Conservation (phyloP, 23 tunicate genomes). For the Diplosoma virens region DNA sequence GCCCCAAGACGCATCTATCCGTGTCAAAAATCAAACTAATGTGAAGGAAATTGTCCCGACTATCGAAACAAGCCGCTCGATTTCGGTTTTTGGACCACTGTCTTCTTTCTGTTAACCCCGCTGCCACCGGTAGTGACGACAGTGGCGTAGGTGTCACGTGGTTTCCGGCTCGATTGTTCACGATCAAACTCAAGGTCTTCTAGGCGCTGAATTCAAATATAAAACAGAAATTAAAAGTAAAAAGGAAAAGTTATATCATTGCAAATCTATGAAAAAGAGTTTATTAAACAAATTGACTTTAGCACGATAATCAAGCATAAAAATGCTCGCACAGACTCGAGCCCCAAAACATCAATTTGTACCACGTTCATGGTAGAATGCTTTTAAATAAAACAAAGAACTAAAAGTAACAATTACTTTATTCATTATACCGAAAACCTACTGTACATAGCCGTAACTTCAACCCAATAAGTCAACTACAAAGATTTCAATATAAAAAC, state of each 20-base stretch:
- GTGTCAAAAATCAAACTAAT: too few relatives aligned
- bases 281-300: background rate
- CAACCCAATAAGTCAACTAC: too few relatives aligned
- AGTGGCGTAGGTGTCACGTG: constrained; percentile 46
- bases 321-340: too few relatives aligned
- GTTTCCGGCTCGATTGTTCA: constrained; percentile 50
- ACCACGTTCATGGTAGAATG: too few relatives aligned
- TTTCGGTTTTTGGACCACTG: constrained; percentile 20
- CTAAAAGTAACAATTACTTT: too few relatives aligned
- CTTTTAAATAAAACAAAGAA: too few relatives aligned
- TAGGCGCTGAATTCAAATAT: constrained; percentile 45
- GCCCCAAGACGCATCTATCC: background rate
- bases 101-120: constrained; percentile 24
- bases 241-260: background rate
- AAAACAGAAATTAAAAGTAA: background rate
- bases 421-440: too few relatives aligned
- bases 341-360: too few relatives aligned
- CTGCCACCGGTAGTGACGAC: constrained; percentile 54
- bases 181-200: constrained; percentile 91
- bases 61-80: constrained; percentile 33
- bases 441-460: too few relatives aligned
- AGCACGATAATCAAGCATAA: background rate
- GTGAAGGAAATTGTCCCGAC: too few relatives aligned
- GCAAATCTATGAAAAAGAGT: too few relatives aligned
- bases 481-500: too few relatives aligned